A percentile compares a stretch with the other conserved stretches of the same genome.
phyloP scores from a whole-genome alignment of 2,797 vertebrate genomes.

The Melanotaenia maccullochi region DNA sequence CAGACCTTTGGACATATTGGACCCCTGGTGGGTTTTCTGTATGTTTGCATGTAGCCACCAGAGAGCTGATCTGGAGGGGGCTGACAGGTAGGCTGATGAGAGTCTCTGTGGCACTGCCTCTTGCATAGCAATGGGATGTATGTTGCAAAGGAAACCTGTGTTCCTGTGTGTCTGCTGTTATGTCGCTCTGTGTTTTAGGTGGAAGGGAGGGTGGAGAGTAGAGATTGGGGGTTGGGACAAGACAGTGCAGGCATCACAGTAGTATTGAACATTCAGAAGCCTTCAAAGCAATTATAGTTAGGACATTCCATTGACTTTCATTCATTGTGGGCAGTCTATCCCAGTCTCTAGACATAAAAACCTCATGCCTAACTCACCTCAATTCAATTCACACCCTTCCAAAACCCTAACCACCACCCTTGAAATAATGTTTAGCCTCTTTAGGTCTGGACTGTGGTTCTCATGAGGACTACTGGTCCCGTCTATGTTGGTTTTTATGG shows the following conservation, averaged over 20 bases:
- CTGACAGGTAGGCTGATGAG: conserved; percentile 68
- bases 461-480: background rate
- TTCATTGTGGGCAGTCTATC: background rate
- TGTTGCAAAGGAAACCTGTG: conserved; percentile 15
- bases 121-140: conserved; percentile 64
- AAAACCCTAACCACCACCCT: background rate
- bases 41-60: conserved; percentile 48
- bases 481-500: background rate
- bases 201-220: conserved; percentile 19
- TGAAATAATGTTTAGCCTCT: background rate
- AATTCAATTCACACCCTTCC: conserved; percentile 1
- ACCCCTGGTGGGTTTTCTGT: conserved; percentile 34
- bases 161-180: conserved; percentile 21
- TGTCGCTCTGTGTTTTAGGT: conserved; percentile 22
- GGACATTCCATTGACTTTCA: background rate
- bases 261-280: conserved; percentile 35
- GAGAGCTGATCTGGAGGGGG: conserved; percentile 51
- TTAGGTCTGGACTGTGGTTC: background rate
- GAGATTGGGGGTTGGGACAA: conserved; percentile 26
- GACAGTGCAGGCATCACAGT: conserved; percentile 68
- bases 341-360: background rate
- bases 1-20: conserved; percentile 22
- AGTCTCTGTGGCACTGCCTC: conserved; percentile 40
- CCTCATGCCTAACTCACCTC: conserved; percentile 1
- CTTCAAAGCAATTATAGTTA: background rate